Percentiles rank a stretch among this genome's conserved stretches.
phyloP scores from a whole-genome alignment of 2,113 vertebrate species.

The Apeltes quadracus region DNA sequence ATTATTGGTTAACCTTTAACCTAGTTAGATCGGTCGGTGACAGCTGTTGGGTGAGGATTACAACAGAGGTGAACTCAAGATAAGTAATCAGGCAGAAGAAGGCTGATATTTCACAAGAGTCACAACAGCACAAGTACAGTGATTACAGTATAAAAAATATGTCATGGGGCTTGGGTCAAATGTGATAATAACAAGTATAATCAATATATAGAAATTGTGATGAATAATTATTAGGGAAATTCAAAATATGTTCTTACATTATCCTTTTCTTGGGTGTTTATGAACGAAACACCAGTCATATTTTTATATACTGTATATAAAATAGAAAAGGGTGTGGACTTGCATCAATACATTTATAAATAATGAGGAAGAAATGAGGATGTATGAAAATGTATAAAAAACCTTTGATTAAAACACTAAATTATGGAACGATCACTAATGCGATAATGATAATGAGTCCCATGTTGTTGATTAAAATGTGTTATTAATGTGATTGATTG shows the following conservation, averaged over 20 bases:
- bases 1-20: conserved; percentile 52
- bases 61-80: conserved; percentile 54
- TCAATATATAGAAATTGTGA: background rate
- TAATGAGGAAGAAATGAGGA: background rate
- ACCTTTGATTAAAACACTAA: background rate
- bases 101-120: conserved; percentile 47
- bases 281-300: background rate
- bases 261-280: background rate
- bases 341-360: background rate
- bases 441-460: no score
- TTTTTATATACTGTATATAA: background rate
- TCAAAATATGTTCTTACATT: background rate
- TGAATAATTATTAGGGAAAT: background rate
- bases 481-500: no score
- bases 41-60: conserved; percentile 40
- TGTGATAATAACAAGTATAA: background rate
- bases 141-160: conserved; percentile 19
- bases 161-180: background rate
- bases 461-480: background rate
- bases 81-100: conserved; percentile 58
- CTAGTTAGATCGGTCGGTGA: conserved; percentile 22
- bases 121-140: conserved; percentile 12
- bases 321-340: background rate
- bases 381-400: background rate
- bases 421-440: background rate